Conservation (phyloP, 1,140 invertebrate genomes). For the Euglossa dilemma region DNA sequence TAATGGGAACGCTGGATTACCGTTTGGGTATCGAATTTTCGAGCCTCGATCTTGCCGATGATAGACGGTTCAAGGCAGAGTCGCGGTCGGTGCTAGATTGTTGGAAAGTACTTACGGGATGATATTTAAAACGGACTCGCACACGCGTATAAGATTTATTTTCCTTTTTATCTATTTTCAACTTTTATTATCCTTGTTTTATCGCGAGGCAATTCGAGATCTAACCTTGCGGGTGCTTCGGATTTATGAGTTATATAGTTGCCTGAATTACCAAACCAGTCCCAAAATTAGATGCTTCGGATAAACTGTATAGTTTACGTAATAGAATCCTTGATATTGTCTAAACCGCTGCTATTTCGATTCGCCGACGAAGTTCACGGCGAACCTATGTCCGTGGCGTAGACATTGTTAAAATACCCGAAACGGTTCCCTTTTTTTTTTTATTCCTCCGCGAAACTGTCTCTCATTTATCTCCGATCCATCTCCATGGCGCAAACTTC, state of each 20-base stretch:
- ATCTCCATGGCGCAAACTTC: too few species aligned
- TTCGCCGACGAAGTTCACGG: background rate
- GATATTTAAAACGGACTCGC: background rate
- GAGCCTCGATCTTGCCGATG: background rate
- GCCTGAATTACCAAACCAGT: background rate
- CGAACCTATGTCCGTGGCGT: too few species aligned
- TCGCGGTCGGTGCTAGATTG: background rate
- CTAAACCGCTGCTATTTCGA: background rate
- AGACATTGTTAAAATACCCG: background rate
- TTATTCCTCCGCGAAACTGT: too few species aligned
- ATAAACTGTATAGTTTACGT: constrained; percentile 1
- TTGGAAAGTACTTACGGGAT: background rate
- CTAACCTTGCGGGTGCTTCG: background rate
- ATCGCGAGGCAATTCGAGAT: background rate
- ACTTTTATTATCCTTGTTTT: too few species aligned
- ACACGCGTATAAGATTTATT: background rate
- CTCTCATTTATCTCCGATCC: too few species aligned
- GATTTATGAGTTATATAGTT: background rate
- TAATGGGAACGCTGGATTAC: background rate
- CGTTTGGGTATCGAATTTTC: constrained; percentile 2
- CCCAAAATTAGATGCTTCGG: constrained; percentile 8
- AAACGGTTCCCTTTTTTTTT: background rate
- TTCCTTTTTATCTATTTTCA: background rate
- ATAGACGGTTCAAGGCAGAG: background rate
- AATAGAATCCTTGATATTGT: constrained; percentile 15